A percentile compares a stretch with the other conserved stretches of the same genome.
These are phyloP conservation scores for Linurgus olivaceus DNA, from an alignment of 2,797 vertebrate species.

Conservation along the genomic window DNA sequence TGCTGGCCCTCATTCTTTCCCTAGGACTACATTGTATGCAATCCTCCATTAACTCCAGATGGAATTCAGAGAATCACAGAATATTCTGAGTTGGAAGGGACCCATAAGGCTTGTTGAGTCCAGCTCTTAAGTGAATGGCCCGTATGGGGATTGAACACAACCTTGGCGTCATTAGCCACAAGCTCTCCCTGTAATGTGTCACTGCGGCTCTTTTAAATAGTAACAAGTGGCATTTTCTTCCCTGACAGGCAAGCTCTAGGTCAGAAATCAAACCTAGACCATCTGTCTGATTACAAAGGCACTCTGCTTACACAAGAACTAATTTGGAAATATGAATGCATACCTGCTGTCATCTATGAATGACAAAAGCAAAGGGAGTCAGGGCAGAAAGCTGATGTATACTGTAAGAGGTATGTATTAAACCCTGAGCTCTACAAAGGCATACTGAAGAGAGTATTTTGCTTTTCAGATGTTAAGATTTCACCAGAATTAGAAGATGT, in stretches of 20 bases:
- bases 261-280: background rate
- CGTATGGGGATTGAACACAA: background rate
- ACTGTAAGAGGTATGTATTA: background rate
- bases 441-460: background rate
- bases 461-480: background rate
- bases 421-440: background rate
- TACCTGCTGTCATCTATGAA: background rate
- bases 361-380: background rate
- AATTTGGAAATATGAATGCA: background rate
- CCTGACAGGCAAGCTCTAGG: background rate
- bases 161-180: background rate
- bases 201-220: background rate
- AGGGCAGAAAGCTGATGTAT: background rate
- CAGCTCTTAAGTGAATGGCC: background rate
- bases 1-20: background rate
- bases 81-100: background rate
- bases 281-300: background rate
- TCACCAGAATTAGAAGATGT: background rate
- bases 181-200: background rate
- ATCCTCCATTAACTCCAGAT: background rate
- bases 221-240: conserved; percentile 11
- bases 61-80: background rate
- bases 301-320: background rate
- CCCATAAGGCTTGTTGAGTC: rapidly evolving
- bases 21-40: background rate